Percentiles rank a stretch among this genome's conserved stretches.
phyloP scores from a whole-genome alignment of 2,888 invertebrate species.

The Drosophila vallismaia region DNA sequence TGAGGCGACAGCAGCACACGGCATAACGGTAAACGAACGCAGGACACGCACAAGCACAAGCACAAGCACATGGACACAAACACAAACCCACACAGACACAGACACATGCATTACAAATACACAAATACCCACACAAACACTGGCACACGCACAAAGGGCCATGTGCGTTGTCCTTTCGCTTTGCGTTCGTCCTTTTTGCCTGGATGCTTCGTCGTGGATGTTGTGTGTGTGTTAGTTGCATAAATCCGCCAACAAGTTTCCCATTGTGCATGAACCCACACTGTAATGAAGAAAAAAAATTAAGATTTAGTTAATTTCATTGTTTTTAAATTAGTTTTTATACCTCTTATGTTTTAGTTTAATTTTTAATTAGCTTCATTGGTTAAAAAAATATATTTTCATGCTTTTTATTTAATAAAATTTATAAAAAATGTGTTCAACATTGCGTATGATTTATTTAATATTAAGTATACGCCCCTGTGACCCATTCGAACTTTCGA shows the following conservation, averaged over 20 bases:
- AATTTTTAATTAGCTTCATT: neutral
- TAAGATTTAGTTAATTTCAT: neutral
- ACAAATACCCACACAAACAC: neutral
- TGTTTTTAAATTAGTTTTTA: neutral
- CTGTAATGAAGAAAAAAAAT: neutral
- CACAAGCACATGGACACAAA: neutral
- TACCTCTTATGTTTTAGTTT: neutral
- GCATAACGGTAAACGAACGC: slow-evolving; percentile 53
- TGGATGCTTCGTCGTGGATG: slow-evolving; percentile 1
- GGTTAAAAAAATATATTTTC: neutral
- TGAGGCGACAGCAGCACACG: slow-evolving; percentile 24
- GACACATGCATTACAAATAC: no score
- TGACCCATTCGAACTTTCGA: no score
- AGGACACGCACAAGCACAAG: slow-evolving; percentile 30
- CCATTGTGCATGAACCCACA: slow-evolving; percentile 70
- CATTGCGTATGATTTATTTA: neutral
- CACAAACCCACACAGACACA: neutral
- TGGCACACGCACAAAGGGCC: slow-evolving; percentile 43
- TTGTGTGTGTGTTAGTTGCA: slow-evolving; percentile 59
- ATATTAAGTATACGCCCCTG: neutral
- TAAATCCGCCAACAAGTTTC: slow-evolving; percentile 79
- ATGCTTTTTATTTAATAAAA: neutral
- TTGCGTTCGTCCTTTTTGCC: slow-evolving; percentile 32
- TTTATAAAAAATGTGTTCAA: neutral
- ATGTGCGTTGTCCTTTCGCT: slow-evolving; percentile 63